Base-by-base conservation (phyloP, 2,797 vertebrate genomes). In the Toxotes lorentzi region DNA sequence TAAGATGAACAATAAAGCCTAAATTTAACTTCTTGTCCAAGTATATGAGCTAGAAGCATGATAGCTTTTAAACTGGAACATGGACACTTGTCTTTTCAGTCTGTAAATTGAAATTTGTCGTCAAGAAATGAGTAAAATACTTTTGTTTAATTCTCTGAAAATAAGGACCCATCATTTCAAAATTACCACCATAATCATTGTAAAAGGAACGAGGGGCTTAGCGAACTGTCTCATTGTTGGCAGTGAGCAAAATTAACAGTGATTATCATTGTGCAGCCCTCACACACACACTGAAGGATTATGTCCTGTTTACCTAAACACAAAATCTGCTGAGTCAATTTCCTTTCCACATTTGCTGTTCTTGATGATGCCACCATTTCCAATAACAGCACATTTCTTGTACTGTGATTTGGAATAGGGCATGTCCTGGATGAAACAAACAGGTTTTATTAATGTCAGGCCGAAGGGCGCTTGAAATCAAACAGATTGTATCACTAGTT, bases 331-430 rank as follows among this genome's bases (percentile, higher is more conserved):
- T 0, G 95, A 96, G 89, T 99, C 96, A 9, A 99, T 99, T 87
- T 99, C 97, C 82, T 95, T 96, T 73, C 98, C 98, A 43, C 98
- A 99, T 86, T 96, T 95, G 94, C 96, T 99, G 95, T 97, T 97
- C 92, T 98, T 99, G 81, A 99, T 95, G 86, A 99, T 99, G 48
- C 98, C 98, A n/a, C 98, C 98, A 0, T 99, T 99, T 88, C 98
- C 98, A 71, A 99, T 96, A 47, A 99, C 98, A 0, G 98, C 98
- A 64, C 98, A 99, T 81, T 96, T 99, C 95, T 98, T 99, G 85
- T 97, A 99, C 94, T 99, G 98, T 14, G 97, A 98, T 78, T 97
- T 97, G 70, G 96, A 96, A 91, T 97, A 99, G 0, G 98, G 98
- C 98, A 99, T 99, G 69, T 99, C 98, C 98, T 99, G 83, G 41